Base-by-base conservation (phyloP, 2,888 invertebrate species). In the Beris chalybata region DNA sequence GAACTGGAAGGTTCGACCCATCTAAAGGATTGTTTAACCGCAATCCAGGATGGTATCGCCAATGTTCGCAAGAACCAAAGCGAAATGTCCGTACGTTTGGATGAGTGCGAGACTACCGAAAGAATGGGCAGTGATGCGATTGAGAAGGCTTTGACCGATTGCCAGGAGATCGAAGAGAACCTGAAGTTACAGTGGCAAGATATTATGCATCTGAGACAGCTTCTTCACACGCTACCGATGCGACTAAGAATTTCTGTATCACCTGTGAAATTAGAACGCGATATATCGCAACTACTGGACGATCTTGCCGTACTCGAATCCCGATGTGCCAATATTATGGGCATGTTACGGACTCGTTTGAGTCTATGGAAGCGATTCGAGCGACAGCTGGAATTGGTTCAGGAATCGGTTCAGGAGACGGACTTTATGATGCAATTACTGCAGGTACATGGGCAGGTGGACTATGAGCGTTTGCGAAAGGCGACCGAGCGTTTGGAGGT, bases 341-440 rank as follows among this genome's bases (percentile, higher is more conserved):
- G 84, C 0, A 80, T 89, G 3, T 82, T 93, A 31, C 85, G 86
- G 44, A 85, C 85, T 64, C 85, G 89, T 6, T 79, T 90, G 47
- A 84, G 85, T 3, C 80, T 93, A 30, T 93, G 93, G 93, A 83
- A 87, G 65, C 82, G 90, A 30, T 92, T 91, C 76, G 92, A 92
- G 75, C 82, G 86, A 3, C 91, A 92, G 73, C 78, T 93, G 71
- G 92, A 93, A 73, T 75, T 88, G 76, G 91, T 93, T 11, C 91
- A 92, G 70, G 89, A 91, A 59, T 91, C 91, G 0, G 91, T 92
- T 0, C 86, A 91, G 65, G 92, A 93, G 74, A 91, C 92, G 0
- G 92, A 93, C 77, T 93, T 92, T 74, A 92, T 93, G 92, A 91
- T 92, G 83, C 92, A 93, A 71, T 81, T 93, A 67, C 83, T 93